phyloP scores from a whole-genome alignment of 2,888 invertebrate species.

The Melangyna quadrimaculata region DNA sequence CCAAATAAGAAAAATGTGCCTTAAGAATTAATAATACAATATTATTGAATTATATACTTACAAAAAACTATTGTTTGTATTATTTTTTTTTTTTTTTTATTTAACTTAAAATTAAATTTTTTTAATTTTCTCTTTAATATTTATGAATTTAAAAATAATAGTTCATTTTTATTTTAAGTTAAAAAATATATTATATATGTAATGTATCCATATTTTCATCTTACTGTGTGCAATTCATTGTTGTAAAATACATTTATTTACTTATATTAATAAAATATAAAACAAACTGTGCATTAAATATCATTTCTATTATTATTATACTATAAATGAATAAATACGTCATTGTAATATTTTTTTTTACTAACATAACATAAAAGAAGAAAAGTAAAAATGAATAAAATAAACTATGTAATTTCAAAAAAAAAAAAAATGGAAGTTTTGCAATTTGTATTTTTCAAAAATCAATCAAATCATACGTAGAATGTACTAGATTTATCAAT shows the following conservation, averaged over 20 bases:
- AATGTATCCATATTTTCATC: slow-evolving; percentile 55
- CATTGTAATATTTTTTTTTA: neutral
- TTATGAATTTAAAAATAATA: slow-evolving; percentile 63
- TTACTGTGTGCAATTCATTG: slow-evolving; percentile 69
- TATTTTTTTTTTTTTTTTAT: slow-evolving; percentile 17
- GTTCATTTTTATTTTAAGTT: slow-evolving; percentile 39
- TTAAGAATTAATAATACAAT: slow-evolving; percentile 42
- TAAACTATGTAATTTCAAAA: neutral
- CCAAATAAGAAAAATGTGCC: slow-evolving; percentile 51
- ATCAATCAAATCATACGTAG: slow-evolving; percentile 47
- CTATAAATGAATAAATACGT: slow-evolving; percentile 5
- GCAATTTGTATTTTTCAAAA: slow-evolving; percentile 69
- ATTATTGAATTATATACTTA: slow-evolving; percentile 29
- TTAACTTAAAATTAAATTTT: slow-evolving; percentile 16
- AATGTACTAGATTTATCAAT: slow-evolving; percentile 26
- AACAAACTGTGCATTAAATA: slow-evolving; percentile 63
- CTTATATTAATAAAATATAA: slow-evolving; percentile 30
- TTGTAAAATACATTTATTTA: slow-evolving; percentile 67
- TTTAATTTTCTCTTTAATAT: slow-evolving; percentile 38
- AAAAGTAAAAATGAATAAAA: neutral
- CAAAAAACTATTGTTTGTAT: slow-evolving; percentile 26
- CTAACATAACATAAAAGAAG: slow-evolving; percentile 2
- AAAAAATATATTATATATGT: slow-evolving; percentile 12
- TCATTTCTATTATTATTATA: slow-evolving; percentile 53
- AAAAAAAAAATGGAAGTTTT: slow-evolving; percentile 54